These are phyloP conservation scores for Pyralis farinalis DNA, from an alignment of 2,888 invertebrate species.

Conservation along the genomic window DNA sequence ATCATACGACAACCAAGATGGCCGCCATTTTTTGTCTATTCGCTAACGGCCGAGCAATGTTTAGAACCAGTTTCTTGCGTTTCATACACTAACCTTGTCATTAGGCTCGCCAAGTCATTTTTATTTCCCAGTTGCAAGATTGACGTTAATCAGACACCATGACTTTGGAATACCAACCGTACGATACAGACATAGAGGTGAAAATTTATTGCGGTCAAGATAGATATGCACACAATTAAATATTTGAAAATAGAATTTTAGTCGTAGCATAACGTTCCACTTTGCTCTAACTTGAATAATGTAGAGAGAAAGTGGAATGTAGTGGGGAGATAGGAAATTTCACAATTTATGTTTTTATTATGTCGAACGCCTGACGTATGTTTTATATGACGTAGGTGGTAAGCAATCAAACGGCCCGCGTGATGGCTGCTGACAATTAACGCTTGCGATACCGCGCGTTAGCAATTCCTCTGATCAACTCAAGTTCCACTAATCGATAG, in stretches of 20 bases:
- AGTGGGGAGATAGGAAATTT: no score
- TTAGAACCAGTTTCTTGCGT: constrained; percentile 58
- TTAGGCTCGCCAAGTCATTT: constrained; percentile 60
- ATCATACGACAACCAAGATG: constrained; percentile 53
- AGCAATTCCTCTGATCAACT: no score
- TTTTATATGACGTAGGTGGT: no score
- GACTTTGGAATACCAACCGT: constrained; percentile 23
- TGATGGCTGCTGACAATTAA: no score
- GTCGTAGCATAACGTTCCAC: not conserved
- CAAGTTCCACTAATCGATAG: no score
- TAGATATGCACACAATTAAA: no score
- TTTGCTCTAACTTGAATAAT: not conserved
- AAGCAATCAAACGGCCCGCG: no score
- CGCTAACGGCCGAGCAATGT: constrained; percentile 54
- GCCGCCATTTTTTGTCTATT: constrained; percentile 60
- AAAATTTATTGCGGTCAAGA: not conserved
- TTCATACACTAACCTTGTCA: constrained; percentile 67
- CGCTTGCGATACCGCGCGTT: no score
- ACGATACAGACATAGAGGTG: constrained; percentile 18
- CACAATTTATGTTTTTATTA: no score
- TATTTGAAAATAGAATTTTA: constrained; percentile 2
- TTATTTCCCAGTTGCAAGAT: constrained; percentile 39
- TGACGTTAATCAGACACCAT: constrained; percentile 21
- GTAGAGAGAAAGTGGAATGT: not conserved
- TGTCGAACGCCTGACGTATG: no score